Conservation (phyloP, 2,888 invertebrate species). For the Anodontia alba region DNA sequence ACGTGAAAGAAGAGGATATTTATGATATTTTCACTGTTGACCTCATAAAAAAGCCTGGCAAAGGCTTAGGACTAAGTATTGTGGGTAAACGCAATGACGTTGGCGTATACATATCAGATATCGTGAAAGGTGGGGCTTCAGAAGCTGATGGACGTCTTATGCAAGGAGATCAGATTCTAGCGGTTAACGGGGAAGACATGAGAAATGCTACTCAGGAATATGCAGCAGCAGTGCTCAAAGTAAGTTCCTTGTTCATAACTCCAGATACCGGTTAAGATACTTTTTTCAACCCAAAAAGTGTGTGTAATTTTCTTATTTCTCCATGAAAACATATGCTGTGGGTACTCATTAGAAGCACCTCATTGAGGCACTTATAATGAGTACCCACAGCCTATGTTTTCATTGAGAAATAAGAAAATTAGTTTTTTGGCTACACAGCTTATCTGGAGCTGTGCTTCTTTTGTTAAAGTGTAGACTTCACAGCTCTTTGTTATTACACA, state of each 20-base stretch:
- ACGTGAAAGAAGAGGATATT: slow-evolving; percentile 87
- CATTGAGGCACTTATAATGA: too few species aligned
- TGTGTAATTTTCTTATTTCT: too few species aligned
- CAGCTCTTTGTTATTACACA: too few species aligned
- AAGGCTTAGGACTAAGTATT: slow-evolving; percentile 90
- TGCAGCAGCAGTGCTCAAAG: slow-evolving; percentile 94
- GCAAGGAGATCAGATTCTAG: slow-evolving; percentile 95
- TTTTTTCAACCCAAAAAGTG: too few species aligned
- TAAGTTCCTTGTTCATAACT: slow-evolving; percentile 68
- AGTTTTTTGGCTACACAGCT: too few species aligned
- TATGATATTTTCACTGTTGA: slow-evolving; percentile 89
- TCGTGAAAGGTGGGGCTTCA: slow-evolving; percentile 96
- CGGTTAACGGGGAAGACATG: slow-evolving; percentile 94
- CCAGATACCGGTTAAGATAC: too few species aligned
- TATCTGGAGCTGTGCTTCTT: too few species aligned
- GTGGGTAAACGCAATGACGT: slow-evolving; percentile 90
- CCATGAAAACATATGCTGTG: too few species aligned
- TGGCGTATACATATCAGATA: slow-evolving; percentile 96
- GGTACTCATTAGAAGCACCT: too few species aligned
- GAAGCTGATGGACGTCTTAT: slow-evolving; percentile 94
- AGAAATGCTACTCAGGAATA: slow-evolving; percentile 89
- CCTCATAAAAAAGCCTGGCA: slow-evolving; percentile 93
- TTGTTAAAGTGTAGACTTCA: too few species aligned
- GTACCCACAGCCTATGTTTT: too few species aligned
- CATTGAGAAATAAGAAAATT: too few species aligned